Conservation (phyloP, 1,140 invertebrate genomes). For the Formica exsecta region DNA sequence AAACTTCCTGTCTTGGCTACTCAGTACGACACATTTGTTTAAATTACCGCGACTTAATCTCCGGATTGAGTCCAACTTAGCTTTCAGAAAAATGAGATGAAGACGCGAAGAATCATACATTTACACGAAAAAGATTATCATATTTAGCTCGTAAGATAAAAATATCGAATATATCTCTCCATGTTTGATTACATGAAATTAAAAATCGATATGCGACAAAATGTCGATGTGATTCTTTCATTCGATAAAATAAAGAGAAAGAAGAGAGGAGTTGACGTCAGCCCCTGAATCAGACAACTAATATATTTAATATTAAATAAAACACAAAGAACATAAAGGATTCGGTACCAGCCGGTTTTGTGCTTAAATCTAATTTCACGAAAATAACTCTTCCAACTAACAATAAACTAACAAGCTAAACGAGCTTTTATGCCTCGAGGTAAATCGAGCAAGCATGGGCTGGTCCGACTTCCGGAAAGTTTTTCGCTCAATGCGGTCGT, state of each 20-base stretch:
- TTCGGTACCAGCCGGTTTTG: background rate
- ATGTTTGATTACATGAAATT: too few species aligned
- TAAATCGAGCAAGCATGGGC: conserved; percentile 39
- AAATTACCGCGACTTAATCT: conserved; percentile 23
- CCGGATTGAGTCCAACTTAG: too few species aligned
- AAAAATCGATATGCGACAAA: too few species aligned
- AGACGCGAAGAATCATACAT: too few species aligned
- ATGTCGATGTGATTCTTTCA: too few species aligned
- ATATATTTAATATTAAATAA: background rate
- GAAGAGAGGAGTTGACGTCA: background rate
- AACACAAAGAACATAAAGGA: background rate
- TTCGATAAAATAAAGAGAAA: too few species aligned
- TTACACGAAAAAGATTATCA: too few species aligned
- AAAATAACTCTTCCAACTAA: conserved; percentile 30
- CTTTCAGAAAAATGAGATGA: too few species aligned
- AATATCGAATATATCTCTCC: too few species aligned
- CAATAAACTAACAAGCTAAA: conserved; percentile 38
- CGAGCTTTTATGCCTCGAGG: conserved; percentile 46
- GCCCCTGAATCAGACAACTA: background rate
- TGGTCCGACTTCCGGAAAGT: conserved; percentile 52
- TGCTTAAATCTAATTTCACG: conserved; percentile 27
- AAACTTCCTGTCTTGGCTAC: conserved; percentile 75
- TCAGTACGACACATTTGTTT: conserved; percentile 56
- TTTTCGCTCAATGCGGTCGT: conserved; percentile 34
- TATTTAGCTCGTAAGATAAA: too few species aligned